Evolutionary conservation across 2,797 vertebrate species (phyloP), one percentile per base, ranked within the genome.

Genomic region (Cephalopachus bancanus): DNA sequence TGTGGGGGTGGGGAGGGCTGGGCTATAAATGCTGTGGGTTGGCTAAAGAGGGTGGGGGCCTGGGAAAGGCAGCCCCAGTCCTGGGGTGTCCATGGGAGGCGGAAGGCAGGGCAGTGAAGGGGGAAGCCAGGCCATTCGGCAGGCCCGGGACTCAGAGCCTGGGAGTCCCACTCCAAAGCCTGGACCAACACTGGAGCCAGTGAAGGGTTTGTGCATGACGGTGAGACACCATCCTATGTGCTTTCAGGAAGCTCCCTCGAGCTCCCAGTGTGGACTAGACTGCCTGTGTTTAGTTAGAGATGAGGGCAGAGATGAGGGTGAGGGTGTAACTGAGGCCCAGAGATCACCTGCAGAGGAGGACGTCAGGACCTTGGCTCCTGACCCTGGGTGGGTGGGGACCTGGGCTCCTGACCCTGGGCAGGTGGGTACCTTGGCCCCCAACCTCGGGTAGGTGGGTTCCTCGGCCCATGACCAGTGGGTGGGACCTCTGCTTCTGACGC

Each of bases 341-440:
- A 0, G 53, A 57, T 76, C 95, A 86, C 94, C 97, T 97, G 94
- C 97, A 65, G 95, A 57, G 97, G 97, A 84, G 93, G 91, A 93
- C 51, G 83, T 96, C 96, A 86, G 81, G 96, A 97, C 84, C 71
- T 76, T 80, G 57, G 87, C 95, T 90, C 97, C 97, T 80, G 1
- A 93, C 91, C 60, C 96, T 85, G 49, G 28, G 5, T 0, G 0
- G 87, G 33, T 44, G 44, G 44, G 44, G 44, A 44, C 44, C 44
- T 44, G 84, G 97, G 62, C 91, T 89, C 28, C 93, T 5, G 7
- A 71, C 28, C 28, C 44, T 44, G 44, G 44, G 44, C 44, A 44
- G 44, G 44, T 44, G 44, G 44, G 44, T 5, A 44, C 44, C 44
- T 44, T 44, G 44, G 44, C 44, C 44, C 44, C 44, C 44, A 4